Conservation (phyloP, 2,888 invertebrate species). For the Rhagium mordax region DNA sequence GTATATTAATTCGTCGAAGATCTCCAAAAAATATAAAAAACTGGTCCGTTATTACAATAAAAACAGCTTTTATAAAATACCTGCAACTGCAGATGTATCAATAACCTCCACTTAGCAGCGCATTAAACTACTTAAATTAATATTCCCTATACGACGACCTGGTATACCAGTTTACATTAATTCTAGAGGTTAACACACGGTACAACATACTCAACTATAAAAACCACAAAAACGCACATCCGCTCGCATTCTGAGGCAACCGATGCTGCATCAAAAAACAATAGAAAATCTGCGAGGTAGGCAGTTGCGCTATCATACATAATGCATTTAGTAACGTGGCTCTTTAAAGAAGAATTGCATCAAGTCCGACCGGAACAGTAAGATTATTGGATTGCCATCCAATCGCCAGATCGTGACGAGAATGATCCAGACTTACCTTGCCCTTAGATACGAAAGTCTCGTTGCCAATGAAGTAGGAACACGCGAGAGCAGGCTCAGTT, state of each 20-base stretch:
- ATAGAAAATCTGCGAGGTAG: conserved; percentile 65
- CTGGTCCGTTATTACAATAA: conserved; percentile 18
- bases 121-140: conserved; percentile 29
- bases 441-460: conserved; percentile 58
- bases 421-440: conserved; percentile 65
- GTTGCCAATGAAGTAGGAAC: conserved; percentile 32
- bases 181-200: conserved; percentile 58
- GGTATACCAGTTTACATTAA: conserved; percentile 58
- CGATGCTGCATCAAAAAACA: conserved; percentile 62
- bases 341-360: conserved; percentile 66
- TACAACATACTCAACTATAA: conserved; percentile 51
- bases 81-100: conserved; percentile 16
- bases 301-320: conserved; percentile 61
- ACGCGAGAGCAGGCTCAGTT: neutral
- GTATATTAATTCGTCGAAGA: conserved; percentile 17
- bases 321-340: conserved; percentile 64
- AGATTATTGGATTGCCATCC: conserved; percentile 71
- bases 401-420: conserved; percentile 65
- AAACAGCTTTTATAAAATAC: conserved; percentile 25
- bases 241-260: conserved; percentile 61
- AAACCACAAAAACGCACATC: conserved; percentile 60
- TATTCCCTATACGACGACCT: conserved; percentile 36
- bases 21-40: conserved; percentile 9
- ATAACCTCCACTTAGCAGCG: conserved; percentile 29
- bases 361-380: conserved; percentile 69